Conservation (phyloP, 2,113 vertebrate genomes). For the Amphiprion percula region DNA sequence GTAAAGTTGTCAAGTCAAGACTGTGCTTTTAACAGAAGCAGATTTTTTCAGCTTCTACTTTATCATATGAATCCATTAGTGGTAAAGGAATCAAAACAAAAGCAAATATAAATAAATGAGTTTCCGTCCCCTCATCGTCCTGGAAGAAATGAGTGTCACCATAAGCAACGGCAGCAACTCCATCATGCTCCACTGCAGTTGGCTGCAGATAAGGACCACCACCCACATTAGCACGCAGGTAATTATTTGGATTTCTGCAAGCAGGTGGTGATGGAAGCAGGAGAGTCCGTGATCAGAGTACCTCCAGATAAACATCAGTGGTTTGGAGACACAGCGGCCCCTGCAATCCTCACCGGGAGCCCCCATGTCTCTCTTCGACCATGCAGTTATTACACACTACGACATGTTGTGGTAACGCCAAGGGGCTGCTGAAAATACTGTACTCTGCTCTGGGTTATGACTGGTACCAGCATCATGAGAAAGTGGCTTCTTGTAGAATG, state of each 20-base stretch:
- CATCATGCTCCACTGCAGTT: slow-evolving; percentile 42
- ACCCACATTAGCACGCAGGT: slow-evolving; percentile 69
- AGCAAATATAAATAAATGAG: slow-evolving; percentile 14
- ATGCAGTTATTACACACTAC: slow-evolving; percentile 35
- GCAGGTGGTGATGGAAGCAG: slow-evolving; percentile 80
- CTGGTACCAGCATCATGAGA: slow-evolving; percentile 36
- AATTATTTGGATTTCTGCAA: slow-evolving; percentile 81
- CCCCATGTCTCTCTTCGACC: slow-evolving; percentile 67
- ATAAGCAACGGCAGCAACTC: slow-evolving; percentile 40
- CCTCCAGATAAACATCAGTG: slow-evolving; percentile 78
- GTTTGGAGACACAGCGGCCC: slow-evolving; percentile 57
- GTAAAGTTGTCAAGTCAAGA: slow-evolving; percentile 15
- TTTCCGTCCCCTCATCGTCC: slow-evolving; percentile 10
- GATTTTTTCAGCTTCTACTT: not conserved
- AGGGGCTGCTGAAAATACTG: slow-evolving; percentile 37
- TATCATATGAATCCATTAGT: too few relatives aligned
- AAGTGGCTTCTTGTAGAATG: slow-evolving; percentile 34
- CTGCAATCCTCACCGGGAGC: slow-evolving; percentile 54
- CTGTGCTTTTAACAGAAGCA: not conserved
- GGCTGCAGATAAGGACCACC: slow-evolving; percentile 70
- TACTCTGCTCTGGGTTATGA: slow-evolving; percentile 39
- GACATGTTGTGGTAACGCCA: slow-evolving; percentile 7
- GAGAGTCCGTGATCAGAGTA: slow-evolving; percentile 73
- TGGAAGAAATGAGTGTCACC: slow-evolving; percentile 47
- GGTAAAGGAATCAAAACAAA: not conserved